phyloP scores from a whole-genome alignment of 2,113 vertebrate species.

The Sula dactylatra region DNA sequence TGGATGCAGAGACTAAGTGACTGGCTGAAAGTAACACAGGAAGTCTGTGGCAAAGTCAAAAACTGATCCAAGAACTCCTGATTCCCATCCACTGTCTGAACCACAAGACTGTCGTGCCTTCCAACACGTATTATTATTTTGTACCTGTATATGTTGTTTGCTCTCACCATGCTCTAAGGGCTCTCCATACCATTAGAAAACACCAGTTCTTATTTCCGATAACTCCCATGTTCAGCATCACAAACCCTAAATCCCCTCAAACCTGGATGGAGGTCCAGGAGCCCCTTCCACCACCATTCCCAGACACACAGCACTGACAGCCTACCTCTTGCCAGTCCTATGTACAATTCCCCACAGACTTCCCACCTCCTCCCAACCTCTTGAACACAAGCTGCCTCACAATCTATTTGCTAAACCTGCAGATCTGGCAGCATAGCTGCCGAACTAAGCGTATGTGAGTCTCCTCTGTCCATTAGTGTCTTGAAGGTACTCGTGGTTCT shows the following conservation, averaged over 20 bases:
- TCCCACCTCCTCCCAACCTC: not conserved
- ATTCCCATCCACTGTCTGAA: not conserved
- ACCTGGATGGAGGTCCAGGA: not conserved
- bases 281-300: not conserved
- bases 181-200: not conserved
- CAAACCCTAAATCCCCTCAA: not conserved
- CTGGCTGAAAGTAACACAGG: not conserved
- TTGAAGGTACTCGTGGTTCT: not conserved
- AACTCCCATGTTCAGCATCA: not conserved
- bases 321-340: not conserved
- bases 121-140: not conserved
- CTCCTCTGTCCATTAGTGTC: too few relatives aligned
- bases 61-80: not conserved
- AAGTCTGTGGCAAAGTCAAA: slow-evolving; percentile 19
- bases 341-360: not conserved
- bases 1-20: not conserved
- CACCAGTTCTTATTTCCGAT: not conserved
- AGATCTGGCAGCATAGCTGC: not conserved
- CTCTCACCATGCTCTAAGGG: not conserved
- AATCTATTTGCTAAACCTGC: not conserved
- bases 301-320: not conserved
- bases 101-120: not conserved
- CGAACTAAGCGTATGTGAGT: accelerated
- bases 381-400: not conserved
- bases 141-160: not conserved